Base-by-base conservation (phyloP, 2,113 vertebrate genomes). In the Macquaria australasica region DNA sequence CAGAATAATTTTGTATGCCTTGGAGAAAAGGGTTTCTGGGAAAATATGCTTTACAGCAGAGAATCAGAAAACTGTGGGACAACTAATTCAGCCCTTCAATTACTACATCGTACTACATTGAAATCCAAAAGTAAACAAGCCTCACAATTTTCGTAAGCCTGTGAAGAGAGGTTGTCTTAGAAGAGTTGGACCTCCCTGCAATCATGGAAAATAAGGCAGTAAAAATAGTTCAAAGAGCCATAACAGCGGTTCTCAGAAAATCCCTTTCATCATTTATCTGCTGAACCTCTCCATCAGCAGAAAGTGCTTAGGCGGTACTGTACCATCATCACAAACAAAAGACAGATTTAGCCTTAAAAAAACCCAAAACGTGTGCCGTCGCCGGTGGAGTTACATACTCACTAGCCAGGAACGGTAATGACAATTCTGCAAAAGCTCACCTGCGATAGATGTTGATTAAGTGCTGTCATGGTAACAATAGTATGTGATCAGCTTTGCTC, bases 211-310 rank as follows among this genome's bases (percentile, higher is more conserved):
- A 95, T 89, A 94, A 93, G 82, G 90, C 88, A 86, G 92, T 90
- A 93, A 91, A 94, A 95, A 94, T 89, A 92, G 92, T 95, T 94
- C 90, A 95, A 95, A 95, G 93, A 91, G 85, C 83, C 89, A 86
- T 87, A 90, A 91, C 89, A 90, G 91, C 55, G 28, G 63, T 93
- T 91, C 92, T 91, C 83, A 80, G 88, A 93, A 91, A 88, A 92
- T 79, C 88, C 89, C 93, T 96, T 95, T 95, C 92, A 95, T 95
- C 93, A 94, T 94, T 93, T 94, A 95, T 95, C 94, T 92, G 89
- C 93, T 84, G 91, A 94, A 94, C 74, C 91, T 93, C 86, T 93
- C 93, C 85, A 94, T 96, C 95, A 94, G 91, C 86, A 91, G 89
- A 94, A 92, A 88, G 82, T 89, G 87, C 88, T 87, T 90, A 28